Conservation (phyloP, 2,888 invertebrate species). For the Phragmatobia fuliginosa region DNA sequence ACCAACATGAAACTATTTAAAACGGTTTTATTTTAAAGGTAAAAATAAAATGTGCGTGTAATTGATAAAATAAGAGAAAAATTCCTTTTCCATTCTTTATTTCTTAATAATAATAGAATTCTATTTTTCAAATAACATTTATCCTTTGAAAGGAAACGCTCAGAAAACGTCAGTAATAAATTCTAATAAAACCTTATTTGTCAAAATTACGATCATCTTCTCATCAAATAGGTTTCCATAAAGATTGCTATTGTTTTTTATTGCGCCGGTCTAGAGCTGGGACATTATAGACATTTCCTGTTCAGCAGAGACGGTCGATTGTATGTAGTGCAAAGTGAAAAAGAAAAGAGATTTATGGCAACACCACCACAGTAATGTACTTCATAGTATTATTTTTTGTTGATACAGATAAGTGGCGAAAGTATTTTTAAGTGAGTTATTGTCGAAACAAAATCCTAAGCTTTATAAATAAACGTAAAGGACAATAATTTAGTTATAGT, state of each 20-base stretch:
- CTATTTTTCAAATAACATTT: not conserved
- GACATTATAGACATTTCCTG: slow-evolving; percentile 1
- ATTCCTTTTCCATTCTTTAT: not conserved
- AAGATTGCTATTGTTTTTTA: slow-evolving; percentile 8
- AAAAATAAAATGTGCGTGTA: too few relatives aligned
- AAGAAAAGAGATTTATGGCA: not conserved
- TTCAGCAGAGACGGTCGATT: not conserved
- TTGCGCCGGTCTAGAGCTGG: not conserved
- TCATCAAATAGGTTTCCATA: slow-evolving; percentile 26
- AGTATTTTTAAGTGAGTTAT: not conserved
- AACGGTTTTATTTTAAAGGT: too few relatives aligned
- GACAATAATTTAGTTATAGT: too few relatives aligned
- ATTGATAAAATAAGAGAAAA: not conserved
- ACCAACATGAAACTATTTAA: too few relatives aligned
- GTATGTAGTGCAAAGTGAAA: not conserved
- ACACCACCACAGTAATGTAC: too few relatives aligned
- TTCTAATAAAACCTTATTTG: slow-evolving; percentile 18
- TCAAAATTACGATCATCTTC: slow-evolving; percentile 14
- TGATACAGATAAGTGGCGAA: not conserved
- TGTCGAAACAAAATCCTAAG: not conserved
- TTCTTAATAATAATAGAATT: not conserved
- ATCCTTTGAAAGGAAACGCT: not conserved
- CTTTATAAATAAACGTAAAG: not conserved
- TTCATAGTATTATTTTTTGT: not conserved
- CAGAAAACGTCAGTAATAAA: slow-evolving; percentile 1